A percentile compares a stretch with the other conserved stretches of the same genome.
These are phyloP conservation scores for Caenorhabditis doughertyi DNA, from an alignment of 2,888 invertebrate genomes.

Conservation along the genomic window DNA sequence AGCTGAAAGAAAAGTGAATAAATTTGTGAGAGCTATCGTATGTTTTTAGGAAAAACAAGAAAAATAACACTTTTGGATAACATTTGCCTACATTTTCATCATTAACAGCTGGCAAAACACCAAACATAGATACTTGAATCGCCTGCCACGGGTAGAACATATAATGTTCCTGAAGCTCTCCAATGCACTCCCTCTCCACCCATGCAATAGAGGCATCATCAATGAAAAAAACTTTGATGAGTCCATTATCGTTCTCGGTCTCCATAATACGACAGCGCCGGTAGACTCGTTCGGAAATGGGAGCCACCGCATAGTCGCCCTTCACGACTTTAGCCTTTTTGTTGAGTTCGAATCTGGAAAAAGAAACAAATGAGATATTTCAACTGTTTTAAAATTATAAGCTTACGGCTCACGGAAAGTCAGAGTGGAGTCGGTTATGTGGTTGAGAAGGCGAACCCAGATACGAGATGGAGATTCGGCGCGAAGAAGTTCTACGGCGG, in stretches of 20 bases:
- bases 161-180: conserved; percentile 43
- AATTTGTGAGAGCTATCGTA: background rate
- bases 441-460: conserved; percentile 71
- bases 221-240: conserved; percentile 64
- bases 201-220: conserved; percentile 62
- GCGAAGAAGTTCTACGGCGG: conserved; percentile 57
- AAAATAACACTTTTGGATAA: too few species aligned
- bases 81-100: background rate
- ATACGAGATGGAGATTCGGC: conserved; percentile 67
- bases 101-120: conserved; percentile 27
- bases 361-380: background rate
- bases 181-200: conserved; percentile 53
- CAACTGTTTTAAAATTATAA: too few species aligned
- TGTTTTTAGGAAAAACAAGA: too few species aligned
- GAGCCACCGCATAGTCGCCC: conserved; percentile 65
- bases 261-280: conserved; percentile 62
- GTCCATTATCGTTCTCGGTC: background rate
- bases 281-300: conserved; percentile 57
- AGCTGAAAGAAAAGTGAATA: conserved; percentile 20
- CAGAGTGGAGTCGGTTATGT: conserved; percentile 63
- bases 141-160: conserved; percentile 71
- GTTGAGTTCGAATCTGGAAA: conserved; percentile 56
- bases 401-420: conserved; percentile 68
- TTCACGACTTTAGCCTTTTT: conserved; percentile 11
- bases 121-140: conserved; percentile 63